phyloP scores from a whole-genome alignment of 2,888 invertebrate species.

The Ceriagrion tenellum region DNA sequence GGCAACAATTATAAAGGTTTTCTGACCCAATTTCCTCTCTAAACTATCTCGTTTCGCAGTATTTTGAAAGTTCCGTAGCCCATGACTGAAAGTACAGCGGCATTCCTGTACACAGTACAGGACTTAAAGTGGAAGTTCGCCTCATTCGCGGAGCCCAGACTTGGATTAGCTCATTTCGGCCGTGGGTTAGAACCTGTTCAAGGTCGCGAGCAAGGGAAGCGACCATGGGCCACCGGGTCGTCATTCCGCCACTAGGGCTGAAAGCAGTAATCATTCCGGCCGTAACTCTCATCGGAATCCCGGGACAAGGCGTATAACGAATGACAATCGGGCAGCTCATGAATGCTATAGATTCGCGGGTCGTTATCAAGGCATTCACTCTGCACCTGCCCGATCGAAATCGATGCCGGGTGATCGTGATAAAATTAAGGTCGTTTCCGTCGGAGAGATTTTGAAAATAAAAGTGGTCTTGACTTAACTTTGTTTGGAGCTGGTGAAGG shows the following conservation, averaged over 20 bases:
- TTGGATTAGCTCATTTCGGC: background rate
- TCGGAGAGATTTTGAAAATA: background rate
- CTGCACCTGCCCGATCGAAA: background rate
- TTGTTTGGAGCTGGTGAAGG: background rate
- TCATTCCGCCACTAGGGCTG: background rate
- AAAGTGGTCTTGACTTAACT: background rate
- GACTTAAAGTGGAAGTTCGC: too few species aligned
- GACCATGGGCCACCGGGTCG: background rate
- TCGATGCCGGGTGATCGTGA: background rate
- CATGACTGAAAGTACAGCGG: too few species aligned
- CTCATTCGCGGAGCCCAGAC: background rate
- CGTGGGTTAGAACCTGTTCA: background rate
- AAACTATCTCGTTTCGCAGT: too few species aligned
- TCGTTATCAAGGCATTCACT: background rate
- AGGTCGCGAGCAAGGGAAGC: background rate
- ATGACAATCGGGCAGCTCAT: background rate
- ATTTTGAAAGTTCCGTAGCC: too few species aligned
- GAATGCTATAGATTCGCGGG: background rate
- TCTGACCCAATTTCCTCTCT: too few species aligned
- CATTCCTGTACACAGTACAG: too few species aligned
- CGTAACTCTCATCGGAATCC: background rate
- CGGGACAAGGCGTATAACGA: background rate
- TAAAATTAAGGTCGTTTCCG: background rate
- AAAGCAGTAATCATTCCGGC: background rate
- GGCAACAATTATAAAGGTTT: too few species aligned